Base-by-base conservation (phyloP, 2,797 vertebrate genomes). In the Percopsis omiscomaycus region DNA sequence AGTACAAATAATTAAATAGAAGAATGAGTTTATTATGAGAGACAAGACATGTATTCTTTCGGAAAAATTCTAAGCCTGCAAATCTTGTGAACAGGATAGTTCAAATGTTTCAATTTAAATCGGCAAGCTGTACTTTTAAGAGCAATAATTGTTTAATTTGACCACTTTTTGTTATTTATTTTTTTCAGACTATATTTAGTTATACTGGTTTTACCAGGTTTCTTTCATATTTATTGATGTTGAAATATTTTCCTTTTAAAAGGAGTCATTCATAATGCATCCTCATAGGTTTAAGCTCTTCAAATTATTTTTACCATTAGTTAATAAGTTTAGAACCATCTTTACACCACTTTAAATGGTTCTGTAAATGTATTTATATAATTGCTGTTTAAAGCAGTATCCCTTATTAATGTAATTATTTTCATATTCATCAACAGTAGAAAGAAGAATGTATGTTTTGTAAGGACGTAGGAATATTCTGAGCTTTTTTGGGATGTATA, bases 281-380 rank as follows among this genome's bases (percentile, higher is more conserved):
- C 11, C 5, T 45, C 5, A 45, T 45, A 45, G 11, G 5, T 45
- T 45, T 45, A 45, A 5, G 5, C 11, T 45, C 44, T 45, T 5
- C 1, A 5, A 5, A 5, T 45, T 5, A 5, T 45, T 45, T 45
- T 12, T 45, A 45, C 5, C 5, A 45, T 45, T 5, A 5, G 11
- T 12, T 66, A 28, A 60, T 64, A 37, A 9, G 71, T 69, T 53
- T 55, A 59, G 55, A 76, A 65, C 61, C 42, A 67, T 60, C 29
- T 46, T 57, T 73, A 48, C 14, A 56, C 22, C 22, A 22, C 22
- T 22, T 22, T 22, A 71, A 68, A 66, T 64, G 70, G 78, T 76
- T 61, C 51, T 90, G 89, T 90, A 89, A 81, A 89, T 90, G 87
- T 42, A 75, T 78, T 52, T 68, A 72, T 74, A 75, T 71, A 53